Base-by-base conservation (phyloP, 2,888 invertebrate genomes). In the Drosophila mayaguana region DNA sequence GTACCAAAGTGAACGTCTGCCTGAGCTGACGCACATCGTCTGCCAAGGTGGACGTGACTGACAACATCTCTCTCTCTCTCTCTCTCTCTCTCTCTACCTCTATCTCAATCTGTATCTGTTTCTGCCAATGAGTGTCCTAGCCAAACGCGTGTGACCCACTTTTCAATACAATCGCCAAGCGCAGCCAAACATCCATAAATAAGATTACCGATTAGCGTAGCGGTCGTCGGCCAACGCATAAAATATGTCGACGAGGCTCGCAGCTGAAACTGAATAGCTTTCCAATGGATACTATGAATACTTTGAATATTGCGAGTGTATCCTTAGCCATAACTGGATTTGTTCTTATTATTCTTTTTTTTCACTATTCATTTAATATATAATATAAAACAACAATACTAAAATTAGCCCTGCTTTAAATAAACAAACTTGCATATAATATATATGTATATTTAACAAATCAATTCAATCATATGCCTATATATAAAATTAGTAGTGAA, bases 81-180 rank as follows among this genome's bases (percentile, higher is more conserved):
- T 32, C 9, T 11, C 8, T 32, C 32, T 32, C 1, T 32, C 2
- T 32, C 8, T 8, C 32, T 32, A 32, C 11, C 9, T 32, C 3
- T 32, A 32, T 32, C 11, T 32, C 11, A 11, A 32, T 11, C 11
- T 22, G 8, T 22, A 22, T 22, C 32, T 50, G 18, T 8, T 11
- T 20, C 14, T 18, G 14, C 5, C 53, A 45, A 25, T 32, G 43
- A 50, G 62, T 61, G 64, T 77, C 78, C 78, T 78, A 78, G 78
- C 36, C 59, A 50, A 61, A 72, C 86, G 71, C 75, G 81, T 75
- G 86, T 81, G 83, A 85, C 83, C 83, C 76, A 85, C 63, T 83
- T 80, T 75, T 50, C 20, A 53, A 12, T 28, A 54, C 40, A 77
- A 66, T 66, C 77, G 54, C 60, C 48, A 63, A 56, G 59, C 61